A percentile compares a stretch with the other conserved stretches of the same genome.
Evolutionary conservation across 2,888 invertebrate species (phyloP).

Genomic region (Dorcus hopei): DNA sequence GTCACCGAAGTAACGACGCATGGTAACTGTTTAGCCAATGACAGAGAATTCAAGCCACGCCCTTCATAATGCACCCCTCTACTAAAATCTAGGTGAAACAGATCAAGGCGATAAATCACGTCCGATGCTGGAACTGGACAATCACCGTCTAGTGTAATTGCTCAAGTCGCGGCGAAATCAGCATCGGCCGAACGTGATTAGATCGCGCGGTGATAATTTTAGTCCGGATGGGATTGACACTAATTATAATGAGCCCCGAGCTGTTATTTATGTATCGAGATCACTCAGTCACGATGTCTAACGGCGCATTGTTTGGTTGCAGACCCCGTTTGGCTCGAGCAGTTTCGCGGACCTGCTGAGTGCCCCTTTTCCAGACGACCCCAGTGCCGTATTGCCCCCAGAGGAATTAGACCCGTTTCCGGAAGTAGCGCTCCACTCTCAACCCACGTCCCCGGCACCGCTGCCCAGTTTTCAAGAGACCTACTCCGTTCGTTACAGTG

Average conservation of each 20-base stretch:
- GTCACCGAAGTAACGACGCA: slow-evolving; percentile 37
- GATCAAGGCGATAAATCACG: slow-evolving; percentile 33
- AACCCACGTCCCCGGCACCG: slow-evolving; percentile 47
- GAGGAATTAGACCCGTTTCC: slow-evolving; percentile 74
- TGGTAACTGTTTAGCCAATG: slow-evolving; percentile 35
- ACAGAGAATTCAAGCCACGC: slow-evolving; percentile 33
- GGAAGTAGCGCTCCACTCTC: slow-evolving; percentile 56
- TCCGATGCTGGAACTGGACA: slow-evolving; percentile 21
- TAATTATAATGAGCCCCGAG: slow-evolving; percentile 27
- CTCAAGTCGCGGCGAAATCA: slow-evolving; percentile 9
- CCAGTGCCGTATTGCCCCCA: slow-evolving; percentile 60
- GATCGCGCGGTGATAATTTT: slow-evolving; percentile 29
- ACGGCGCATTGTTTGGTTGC: slow-evolving; percentile 49
- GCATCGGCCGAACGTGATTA: slow-evolving; percentile 20
- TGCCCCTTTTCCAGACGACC: slow-evolving; percentile 71
- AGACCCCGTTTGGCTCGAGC: slow-evolving; percentile 75
- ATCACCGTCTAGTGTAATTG: slow-evolving; percentile 17
- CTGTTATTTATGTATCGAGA: slow-evolving; percentile 26
- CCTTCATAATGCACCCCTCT: slow-evolving; percentile 33
- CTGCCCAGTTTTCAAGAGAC: slow-evolving; percentile 88
- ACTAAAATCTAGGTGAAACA: slow-evolving; percentile 33
- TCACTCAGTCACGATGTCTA: slow-evolving; percentile 21
- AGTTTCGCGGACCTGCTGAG: slow-evolving; percentile 76
- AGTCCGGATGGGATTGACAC: slow-evolving; percentile 24
- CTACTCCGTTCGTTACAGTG: slow-evolving; percentile 71